phyloP scores from a whole-genome alignment of 2,113 vertebrate genomes.

The Tricholaema leucomelas region DNA sequence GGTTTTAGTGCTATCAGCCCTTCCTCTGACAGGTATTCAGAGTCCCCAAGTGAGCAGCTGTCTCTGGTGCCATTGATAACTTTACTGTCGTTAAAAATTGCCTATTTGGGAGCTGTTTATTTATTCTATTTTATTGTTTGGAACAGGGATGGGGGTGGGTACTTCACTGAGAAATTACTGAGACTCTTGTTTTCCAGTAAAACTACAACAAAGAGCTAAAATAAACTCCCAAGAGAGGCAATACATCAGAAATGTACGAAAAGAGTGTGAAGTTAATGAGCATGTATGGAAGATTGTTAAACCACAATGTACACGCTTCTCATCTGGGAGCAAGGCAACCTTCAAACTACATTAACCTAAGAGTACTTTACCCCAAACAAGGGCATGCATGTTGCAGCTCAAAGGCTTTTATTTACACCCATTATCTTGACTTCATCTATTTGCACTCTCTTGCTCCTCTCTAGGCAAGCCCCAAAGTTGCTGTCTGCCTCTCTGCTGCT shows the following conservation, averaged over 20 bases:
- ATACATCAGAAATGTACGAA: conserved; percentile 55
- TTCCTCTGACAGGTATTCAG: not conserved
- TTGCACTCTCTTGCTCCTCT: not conserved
- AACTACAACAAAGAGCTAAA: conserved; percentile 3
- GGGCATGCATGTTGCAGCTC: not conserved
- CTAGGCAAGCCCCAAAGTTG: not conserved
- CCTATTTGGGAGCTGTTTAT: not conserved
- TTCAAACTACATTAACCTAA: conserved; percentile 47
- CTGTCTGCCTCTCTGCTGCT: not conserved
- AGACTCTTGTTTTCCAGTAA: not conserved
- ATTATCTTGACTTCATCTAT: not conserved
- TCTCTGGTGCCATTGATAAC: not conserved
- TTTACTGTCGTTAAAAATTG: not conserved
- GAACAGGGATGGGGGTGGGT: rapidly evolving
- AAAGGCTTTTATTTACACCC: conserved; percentile 33
- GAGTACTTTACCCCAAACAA: conserved; percentile 29
- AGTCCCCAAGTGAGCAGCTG: not conserved
- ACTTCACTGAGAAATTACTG: not conserved
- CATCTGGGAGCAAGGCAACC: conserved; percentile 22
- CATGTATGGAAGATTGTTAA: conserved; percentile 21
- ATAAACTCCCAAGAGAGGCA: not conserved
- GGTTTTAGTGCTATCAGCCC: not conserved
- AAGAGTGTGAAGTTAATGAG: conserved; percentile 55
- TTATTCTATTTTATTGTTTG: not conserved
- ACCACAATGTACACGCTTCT: not conserved